These are phyloP conservation scores for Lasioglossum pauxillum DNA, from an alignment of 2,888 invertebrate genomes.

Conservation along the genomic window DNA sequence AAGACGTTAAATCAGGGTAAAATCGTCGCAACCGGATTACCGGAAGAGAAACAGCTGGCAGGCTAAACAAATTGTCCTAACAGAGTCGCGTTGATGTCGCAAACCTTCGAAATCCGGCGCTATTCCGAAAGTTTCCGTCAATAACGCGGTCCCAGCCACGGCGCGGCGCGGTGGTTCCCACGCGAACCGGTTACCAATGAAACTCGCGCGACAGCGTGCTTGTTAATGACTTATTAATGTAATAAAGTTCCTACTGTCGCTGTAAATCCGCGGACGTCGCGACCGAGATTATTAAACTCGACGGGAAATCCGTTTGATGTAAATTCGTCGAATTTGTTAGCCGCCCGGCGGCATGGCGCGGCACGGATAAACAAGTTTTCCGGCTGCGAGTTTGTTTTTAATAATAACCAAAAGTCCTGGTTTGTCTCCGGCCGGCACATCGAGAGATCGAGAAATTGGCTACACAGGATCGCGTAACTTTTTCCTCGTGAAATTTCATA, in stretches of 20 bases:
- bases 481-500: background rate
- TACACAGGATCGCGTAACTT: background rate
- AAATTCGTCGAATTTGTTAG: background rate
- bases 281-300: background rate
- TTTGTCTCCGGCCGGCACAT: background rate
- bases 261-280: constrained; percentile 14
- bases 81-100: background rate
- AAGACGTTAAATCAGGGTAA: background rate
- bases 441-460: background rate
- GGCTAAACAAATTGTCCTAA: background rate
- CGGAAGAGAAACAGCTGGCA: background rate
- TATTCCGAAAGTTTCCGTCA: background rate
- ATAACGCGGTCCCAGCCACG: background rate
- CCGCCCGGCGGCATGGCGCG: background rate
- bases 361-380: background rate
- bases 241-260: constrained; percentile 9
- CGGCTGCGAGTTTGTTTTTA: background rate
- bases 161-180: background rate
- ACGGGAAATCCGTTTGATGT: background rate
- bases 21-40: background rate
- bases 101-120: background rate
- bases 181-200: constrained; percentile 17
- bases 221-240: constrained; percentile 34
- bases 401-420: background rate
- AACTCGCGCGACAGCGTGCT: background rate